A percentile compares a stretch with the other conserved stretches of the same genome.
phyloP scores from a whole-genome alignment of 2,797 vertebrate species.

The Tadarida brasiliensis region DNA sequence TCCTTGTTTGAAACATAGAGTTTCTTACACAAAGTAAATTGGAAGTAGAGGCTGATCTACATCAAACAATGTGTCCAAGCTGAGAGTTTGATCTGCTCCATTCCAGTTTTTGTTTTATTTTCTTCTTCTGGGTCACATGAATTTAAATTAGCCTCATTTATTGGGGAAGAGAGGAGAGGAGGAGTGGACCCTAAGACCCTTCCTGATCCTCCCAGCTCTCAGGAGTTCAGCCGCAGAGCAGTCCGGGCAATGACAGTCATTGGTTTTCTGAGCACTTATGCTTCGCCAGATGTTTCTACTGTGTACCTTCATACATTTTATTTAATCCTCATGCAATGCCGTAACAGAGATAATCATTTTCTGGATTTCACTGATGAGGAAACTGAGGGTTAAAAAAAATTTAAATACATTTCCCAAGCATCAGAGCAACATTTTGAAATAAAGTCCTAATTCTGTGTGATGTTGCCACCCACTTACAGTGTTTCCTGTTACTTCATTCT shows the following conservation, averaged over 20 bases:
- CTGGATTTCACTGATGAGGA: neutral
- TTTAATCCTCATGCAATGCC: neutral
- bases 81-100: neutral
- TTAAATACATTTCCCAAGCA: neutral
- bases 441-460: neutral
- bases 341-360: neutral
- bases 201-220: neutral
- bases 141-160: neutral
- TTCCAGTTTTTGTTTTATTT: neutral
- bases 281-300: neutral
- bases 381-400: neutral
- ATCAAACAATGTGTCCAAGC: neutral
- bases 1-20: neutral
- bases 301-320: neutral
- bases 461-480: neutral
- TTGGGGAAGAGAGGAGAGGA: neutral
- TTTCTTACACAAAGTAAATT: neutral
- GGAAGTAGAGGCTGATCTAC: neutral
- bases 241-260: neutral
- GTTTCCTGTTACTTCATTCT: neutral
- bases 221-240: neutral
- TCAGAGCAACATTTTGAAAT: neutral
- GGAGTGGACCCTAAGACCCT: neutral
- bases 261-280: neutral
- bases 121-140: neutral